Evolutionary conservation across 2,113 vertebrate genomes (phyloP), one percentile per base, ranked within the genome.

Genomic region (Forbesichthys agassizii): DNA sequence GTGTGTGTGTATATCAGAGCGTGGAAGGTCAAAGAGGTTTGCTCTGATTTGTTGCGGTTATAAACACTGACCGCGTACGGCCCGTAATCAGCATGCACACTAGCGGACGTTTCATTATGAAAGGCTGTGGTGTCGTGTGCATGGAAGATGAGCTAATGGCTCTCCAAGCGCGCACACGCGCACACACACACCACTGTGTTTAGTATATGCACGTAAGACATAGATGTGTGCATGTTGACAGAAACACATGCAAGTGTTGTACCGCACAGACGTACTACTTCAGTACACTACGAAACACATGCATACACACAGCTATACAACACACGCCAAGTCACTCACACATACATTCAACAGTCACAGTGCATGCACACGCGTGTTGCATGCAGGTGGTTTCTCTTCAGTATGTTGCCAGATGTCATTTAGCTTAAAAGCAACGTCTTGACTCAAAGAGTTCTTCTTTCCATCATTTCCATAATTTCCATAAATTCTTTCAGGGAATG

Each of bases 41-140:
- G 12, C 66, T 84, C 77, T 85, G 70, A 88, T 86, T 73, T 62
- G 48, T 67, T 68, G 68, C 75, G 80, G 75, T 77, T 75, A 80
- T 8, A 69, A 80, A 80, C 74, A 69, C 70, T 4, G 4, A 66
- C 62, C 4, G 2, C 14, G 65, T 46, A 53, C 3, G 71, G 57
- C 61, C 64, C 47, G 48, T 73, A 55, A 82, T 81, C 69, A 75
- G 58, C 69, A 33, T 4, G 47, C 69, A 64, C 69, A 47, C 63
- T 12, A 20, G 11, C 9, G 68, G 33, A 61, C 10, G 58, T 51
- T 82, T 78, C 78, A 84, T 84, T 81, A 81, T 47, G 62, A 69
- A 74, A 54, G 12, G 51, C 62, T 67, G 61, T 51, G 57, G 76
- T 68, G 61, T 51, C 54, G 76, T 68, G 74, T 47, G 55, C 61